A percentile compares a stretch with the other conserved stretches of the same genome.
These are phyloP conservation scores for Syngnathus typhle DNA, from an alignment of 2,113 vertebrate species.

Conservation along the genomic window DNA sequence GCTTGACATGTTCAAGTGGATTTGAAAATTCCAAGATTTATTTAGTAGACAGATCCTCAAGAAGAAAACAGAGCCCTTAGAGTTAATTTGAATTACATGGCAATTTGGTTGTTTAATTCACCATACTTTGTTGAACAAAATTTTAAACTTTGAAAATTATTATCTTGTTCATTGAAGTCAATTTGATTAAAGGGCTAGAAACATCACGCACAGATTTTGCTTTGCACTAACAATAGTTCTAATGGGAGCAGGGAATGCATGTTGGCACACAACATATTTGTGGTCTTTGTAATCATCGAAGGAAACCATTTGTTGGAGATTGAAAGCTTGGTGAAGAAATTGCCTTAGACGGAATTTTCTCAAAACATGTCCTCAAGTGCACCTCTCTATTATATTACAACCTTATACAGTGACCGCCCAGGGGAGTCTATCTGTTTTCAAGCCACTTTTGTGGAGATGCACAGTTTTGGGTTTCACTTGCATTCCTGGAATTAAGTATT, in stretches of 20 bases:
- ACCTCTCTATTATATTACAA: constrained; percentile 6
- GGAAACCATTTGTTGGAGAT: neutral
- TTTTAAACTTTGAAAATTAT: too few relatives aligned
- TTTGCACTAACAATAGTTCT: too few relatives aligned
- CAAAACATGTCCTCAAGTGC: neutral
- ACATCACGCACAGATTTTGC: too few relatives aligned
- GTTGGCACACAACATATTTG: neutral
- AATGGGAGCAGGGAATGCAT: too few relatives aligned
- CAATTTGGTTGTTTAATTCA: too few relatives aligned
- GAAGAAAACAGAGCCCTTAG: too few relatives aligned
- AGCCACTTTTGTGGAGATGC: constrained; percentile 44
- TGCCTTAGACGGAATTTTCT: neutral
- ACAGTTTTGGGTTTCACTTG: constrained; percentile 38
- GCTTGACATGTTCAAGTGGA: too few relatives aligned
- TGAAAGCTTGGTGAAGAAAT: constrained; percentile 6
- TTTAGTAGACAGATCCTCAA: neutral
- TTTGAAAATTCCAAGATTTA: neutral
- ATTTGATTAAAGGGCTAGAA: too few relatives aligned
- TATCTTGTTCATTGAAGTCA: too few relatives aligned
- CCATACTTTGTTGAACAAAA: too few relatives aligned
- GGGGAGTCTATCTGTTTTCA: constrained; percentile 12
- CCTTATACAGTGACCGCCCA: neutral
- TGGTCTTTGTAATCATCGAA: neutral
- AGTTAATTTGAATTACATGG: too few relatives aligned
- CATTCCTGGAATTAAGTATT: constrained; percentile 40